Conservation (phyloP, 2,888 invertebrate genomes). For the Amphipoea lucens region DNA sequence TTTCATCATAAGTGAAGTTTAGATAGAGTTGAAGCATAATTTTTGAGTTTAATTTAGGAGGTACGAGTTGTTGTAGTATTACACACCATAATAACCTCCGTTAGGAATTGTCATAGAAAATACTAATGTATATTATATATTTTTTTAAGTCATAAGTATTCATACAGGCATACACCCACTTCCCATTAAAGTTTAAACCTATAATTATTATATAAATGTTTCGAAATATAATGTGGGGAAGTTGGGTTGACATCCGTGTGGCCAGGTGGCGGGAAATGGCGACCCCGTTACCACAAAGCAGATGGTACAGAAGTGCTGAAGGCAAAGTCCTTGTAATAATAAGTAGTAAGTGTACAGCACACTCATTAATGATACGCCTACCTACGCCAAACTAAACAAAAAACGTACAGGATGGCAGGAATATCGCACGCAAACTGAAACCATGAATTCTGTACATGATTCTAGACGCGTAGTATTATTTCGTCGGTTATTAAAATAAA, state of each 20-base stretch:
- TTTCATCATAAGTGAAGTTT: not conserved
- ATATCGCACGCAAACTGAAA: too few species aligned
- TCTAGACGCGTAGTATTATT: too few species aligned
- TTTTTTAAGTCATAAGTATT: constrained; percentile 1
- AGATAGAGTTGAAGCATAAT: not conserved
- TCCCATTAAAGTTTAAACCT: constrained; percentile 35
- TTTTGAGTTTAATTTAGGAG: too few species aligned
- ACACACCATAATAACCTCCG: not conserved
- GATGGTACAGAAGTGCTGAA: constrained; percentile 47
- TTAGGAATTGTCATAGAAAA: not conserved
- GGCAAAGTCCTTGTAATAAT: constrained; percentile 25
- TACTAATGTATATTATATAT: not conserved
- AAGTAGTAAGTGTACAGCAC: not conserved
- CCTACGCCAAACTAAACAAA: not conserved
- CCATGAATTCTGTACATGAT: too few species aligned
- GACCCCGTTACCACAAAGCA: constrained; percentile 73
- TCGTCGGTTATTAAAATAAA: too few species aligned
- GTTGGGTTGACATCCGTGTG: constrained; percentile 76
- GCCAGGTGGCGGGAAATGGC: constrained; percentile 82
- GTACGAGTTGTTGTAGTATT: not conserved
- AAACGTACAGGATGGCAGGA: not conserved
- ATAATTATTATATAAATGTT: constrained; percentile 60
- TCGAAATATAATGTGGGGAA: constrained; percentile 66
- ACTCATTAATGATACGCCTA: too few species aligned
- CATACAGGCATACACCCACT: constrained; percentile 16